Base-by-base conservation (phyloP, 2,113 vertebrate genomes). In the Amblyopsis rosae region DNA sequence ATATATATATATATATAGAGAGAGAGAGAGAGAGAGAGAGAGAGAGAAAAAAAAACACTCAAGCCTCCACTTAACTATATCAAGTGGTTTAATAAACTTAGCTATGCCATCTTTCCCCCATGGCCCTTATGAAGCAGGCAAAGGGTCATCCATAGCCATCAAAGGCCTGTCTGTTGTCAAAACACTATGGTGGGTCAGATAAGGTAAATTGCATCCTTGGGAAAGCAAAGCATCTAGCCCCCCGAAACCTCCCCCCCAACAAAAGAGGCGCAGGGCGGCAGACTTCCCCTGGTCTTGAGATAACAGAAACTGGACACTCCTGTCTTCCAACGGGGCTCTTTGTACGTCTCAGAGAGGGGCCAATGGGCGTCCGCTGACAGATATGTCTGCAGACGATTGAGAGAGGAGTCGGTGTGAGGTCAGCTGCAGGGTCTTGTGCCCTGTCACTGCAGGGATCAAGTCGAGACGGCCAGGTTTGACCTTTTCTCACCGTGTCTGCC, bases 221-320 rank as follows among this genome's bases (percentile, higher is more conserved):
- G 83, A 90, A 87, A 90, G 64, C 58, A 86, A 63, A 85, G 76
- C 67, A 68, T 69, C 83, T 61, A 57, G 77, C 70, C 72, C 59
- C 62, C 73, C 70, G 70, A 90, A 19, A 19, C 19, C 26, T 2
- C 26, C 26, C 26, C 59, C 73, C 69, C 69, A 90, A 92, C 90
- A 90, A 91, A 87, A 90, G 83, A 87, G 70, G 79, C 87, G 77
- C 88, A 71, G 69, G 68, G 71, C 82, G 69, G 81, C 72, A 82
- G 85, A 86, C 85, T 87, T 82, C 69, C 77, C 62, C 80, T 15
- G 50, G 75, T 87, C 79, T 75, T 91, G 82, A 92, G 91, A 92
- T 89, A 91, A 89, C 83, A 90, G 92, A 89, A 94, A 94, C 86
- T 72, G 74, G 89, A 94, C 87, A 92, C 92, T 83, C 45, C 65